Evolutionary conservation across 2,797 vertebrate species (phyloP), one percentile per base, ranked within the genome.

Genomic region (Acanthurus lineatus): DNA sequence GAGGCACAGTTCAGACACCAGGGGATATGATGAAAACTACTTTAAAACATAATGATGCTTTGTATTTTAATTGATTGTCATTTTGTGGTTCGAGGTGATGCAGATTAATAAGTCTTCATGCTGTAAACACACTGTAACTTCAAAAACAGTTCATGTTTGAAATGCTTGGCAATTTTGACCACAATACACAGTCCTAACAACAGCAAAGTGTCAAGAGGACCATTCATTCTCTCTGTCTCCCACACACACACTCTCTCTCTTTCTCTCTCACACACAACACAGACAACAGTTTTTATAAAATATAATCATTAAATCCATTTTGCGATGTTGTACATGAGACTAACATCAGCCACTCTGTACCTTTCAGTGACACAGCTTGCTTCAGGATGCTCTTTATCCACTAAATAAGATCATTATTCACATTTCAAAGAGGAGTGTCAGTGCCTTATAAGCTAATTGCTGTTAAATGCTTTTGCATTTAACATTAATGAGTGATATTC

Each of bases 181-280:
- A 63, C 51, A 67, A 57, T 58, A 19, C 62, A 64, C 32, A 35
- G 53, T 66, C 56, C 48, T 19, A 49, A 64, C 76, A 79, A 76
- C 84, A 77, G 42, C 63, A 40, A 47, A 10, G 58, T 72, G 58
- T 85, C 58, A 61, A 85, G 63, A 79, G 67, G 44, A 20, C 14
- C 53, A 52, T 71, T 15, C n/a, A 28, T 72, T 60, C 38, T 62
- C 9, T 61, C 47, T 35, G 22, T 52, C 9, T 16, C 72, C 17
- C 61, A 68, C 49, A 53, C 62, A 28, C 22, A 61, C 73, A 3
- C 28, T 60, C 38, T 62, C 9, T 35, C 9, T 16, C 72, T 14
- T 57, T 63, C 49, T 48, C 62, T n/a, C 22, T 56, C 73, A 69
- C 73, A 76, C 49, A 51, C 10, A 47, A 38, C 40, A 25, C 56